These are phyloP conservation scores for Dicaeum eximium DNA, from an alignment of 2,113 vertebrate species.

Conservation along the genomic window DNA sequence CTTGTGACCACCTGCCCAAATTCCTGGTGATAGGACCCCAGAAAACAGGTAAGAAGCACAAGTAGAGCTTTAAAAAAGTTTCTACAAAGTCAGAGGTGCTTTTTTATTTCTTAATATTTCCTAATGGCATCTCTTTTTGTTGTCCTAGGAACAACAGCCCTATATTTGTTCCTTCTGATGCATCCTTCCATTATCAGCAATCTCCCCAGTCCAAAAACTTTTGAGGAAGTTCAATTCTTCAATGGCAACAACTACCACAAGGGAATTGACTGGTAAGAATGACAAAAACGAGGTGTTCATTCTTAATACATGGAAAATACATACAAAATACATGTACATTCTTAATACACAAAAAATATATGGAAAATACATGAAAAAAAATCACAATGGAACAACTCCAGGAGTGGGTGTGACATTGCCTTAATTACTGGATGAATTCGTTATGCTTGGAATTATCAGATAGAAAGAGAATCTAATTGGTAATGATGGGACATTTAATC, in stretches of 20 bases:
- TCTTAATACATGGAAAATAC: constrained; percentile 14
- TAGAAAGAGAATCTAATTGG: constrained; percentile 48
- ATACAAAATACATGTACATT: no score
- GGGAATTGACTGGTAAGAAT: constrained; percentile 94
- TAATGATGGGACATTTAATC: constrained; percentile 52
- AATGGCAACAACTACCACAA: constrained; percentile 98
- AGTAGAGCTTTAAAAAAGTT: neutral
- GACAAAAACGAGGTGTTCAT: neutral
- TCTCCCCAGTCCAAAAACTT: constrained; percentile 92
- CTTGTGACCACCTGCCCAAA: constrained; percentile 78
- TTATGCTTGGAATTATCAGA: constrained; percentile 30
- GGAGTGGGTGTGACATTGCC: neutral
- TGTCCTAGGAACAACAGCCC: constrained; percentile 89
- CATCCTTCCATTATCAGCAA: constrained; percentile 96
- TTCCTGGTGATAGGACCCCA: constrained; percentile 83
- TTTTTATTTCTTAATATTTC: neutral
- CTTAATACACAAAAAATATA: no score
- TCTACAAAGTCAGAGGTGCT: neutral
- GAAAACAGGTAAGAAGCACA: constrained; percentile 74
- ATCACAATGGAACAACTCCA: constrained; percentile 40
- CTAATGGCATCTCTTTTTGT: neutral
- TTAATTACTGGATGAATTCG: constrained; percentile 54
- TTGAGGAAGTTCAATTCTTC: constrained; percentile 98
- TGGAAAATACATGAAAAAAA: no score
- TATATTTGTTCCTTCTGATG: constrained; percentile 98